Base-by-base conservation (phyloP, 2,113 vertebrate species). In the Synchiropus splendidus region DNA sequence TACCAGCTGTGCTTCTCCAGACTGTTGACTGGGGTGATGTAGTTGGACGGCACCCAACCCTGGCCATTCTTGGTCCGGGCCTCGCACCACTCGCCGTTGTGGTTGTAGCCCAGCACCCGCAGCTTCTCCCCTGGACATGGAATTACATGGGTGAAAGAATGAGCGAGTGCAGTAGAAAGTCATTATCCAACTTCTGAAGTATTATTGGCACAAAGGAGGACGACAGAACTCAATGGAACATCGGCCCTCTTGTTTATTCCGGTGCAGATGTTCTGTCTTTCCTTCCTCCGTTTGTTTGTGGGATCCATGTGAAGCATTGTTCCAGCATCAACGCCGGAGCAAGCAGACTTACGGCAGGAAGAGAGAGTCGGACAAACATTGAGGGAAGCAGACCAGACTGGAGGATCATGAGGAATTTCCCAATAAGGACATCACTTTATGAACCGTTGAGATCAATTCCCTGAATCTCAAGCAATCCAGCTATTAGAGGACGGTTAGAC, bases 1-100 rank as follows among this genome's bases (percentile, higher is more conserved):
- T 97, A 99, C 95, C 95, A 99, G 18, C 94, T 97, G 74, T 99
- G 95, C 58, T 99, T 99, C 68, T 99, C 95, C 78, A 98, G 76
- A 72, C 95, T 99, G 85, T 98, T 99, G 64, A 99, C 95, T 0
- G 94, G 94, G 1, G 94, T 98, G 85, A 99, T 99, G 78, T 99
- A 99, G 85, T 99, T 99, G 84, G 93, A 97, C 0, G 95, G 95
- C 31, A 99, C 95, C 95, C 95, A 99, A 40, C 95, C 95, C 62
- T 98, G 95, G 70, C 94, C 95, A 1, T 99, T 97, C 81, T 97
- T 98, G 0, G 92, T 97, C 59, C 92, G 89, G 39, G 97, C 95
- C 72, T 99, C 95, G 5, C 95, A 96, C 95, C 95, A 99, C 66
- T 99, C 95, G 0, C 94, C 92, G 17, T 99, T 99, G 85, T 97